Evolutionary conservation across 2,888 invertebrate genomes (phyloP).

Genomic region (Mythimna ferrago): DNA sequence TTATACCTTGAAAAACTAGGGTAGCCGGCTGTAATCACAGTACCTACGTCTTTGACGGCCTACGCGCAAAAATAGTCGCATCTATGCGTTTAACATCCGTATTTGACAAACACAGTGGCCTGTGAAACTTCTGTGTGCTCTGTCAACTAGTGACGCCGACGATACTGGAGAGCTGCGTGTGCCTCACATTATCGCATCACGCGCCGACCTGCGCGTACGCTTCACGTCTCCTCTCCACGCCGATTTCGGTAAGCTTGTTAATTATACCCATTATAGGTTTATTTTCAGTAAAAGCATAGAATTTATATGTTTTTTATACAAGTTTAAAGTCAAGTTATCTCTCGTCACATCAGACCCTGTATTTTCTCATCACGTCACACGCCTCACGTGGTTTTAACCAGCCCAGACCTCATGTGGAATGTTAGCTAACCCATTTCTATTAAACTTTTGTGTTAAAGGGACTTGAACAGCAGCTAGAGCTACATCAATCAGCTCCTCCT

Average conservation of each 20-base stretch:
- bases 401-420: not conserved
- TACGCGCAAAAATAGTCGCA: not conserved
- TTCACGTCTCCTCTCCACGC: constrained; percentile 4
- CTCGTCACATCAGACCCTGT: not conserved
- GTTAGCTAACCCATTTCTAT: not conserved
- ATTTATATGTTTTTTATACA: not conserved
- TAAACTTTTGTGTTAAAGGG: not conserved
- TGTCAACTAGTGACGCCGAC: constrained; percentile 25
- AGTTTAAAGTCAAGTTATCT: not conserved
- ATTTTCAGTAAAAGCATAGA: not conserved
- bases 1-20: too few species aligned
- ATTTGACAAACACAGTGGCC: too few species aligned
- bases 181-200: constrained; percentile 44
- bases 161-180: constrained; percentile 13
- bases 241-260: constrained; percentile 43
- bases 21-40: too few species aligned
- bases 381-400: too few species aligned
- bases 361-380: not conserved
- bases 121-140: constrained; percentile 26
- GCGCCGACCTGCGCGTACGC: constrained; percentile 48
- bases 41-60: not conserved
- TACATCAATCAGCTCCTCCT: not conserved
- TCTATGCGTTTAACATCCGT: not conserved
- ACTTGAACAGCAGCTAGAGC: too few species aligned
- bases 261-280: not conserved